Conservation (phyloP, 2,888 invertebrate genomes). For the Rhynchonema sp. region DNA sequence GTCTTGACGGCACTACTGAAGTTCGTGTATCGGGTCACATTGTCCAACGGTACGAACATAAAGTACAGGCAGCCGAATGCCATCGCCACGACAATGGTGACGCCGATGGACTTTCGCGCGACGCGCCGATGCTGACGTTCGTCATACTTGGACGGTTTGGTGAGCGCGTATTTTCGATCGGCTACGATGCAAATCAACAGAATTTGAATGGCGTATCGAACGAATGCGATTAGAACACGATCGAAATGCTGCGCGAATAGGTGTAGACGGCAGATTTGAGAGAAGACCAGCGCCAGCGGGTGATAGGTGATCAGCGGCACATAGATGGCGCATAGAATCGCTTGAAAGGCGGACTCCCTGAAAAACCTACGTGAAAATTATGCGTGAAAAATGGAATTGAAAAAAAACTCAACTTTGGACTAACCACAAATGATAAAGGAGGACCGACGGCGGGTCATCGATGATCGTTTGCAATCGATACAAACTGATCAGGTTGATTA, state of each 20-base stretch:
- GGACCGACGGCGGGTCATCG: neutral
- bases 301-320: neutral
- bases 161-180: neutral
- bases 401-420: too few relatives aligned
- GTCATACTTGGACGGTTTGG: neutral
- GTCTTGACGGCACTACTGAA: neutral
- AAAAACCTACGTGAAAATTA: too few relatives aligned
- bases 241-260: too few relatives aligned
- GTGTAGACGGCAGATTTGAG: too few relatives aligned
- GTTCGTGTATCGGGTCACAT: neutral
- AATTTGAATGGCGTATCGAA: too few relatives aligned
- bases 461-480: neutral
- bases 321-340: too few relatives aligned
- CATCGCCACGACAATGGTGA: neutral
- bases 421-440: neutral
- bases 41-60: neutral
- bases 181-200: too few relatives aligned
- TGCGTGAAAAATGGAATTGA: too few relatives aligned
- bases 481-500: neutral
- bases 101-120: neutral
- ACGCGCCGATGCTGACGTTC: neutral
- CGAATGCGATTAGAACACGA: too few relatives aligned
- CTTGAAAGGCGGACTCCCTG: too few relatives aligned
- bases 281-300: too few relatives aligned
- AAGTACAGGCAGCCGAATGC: neutral